Conservation (phyloP, 2,113 vertebrate genomes). For the Dipodomys stephensi region DNA sequence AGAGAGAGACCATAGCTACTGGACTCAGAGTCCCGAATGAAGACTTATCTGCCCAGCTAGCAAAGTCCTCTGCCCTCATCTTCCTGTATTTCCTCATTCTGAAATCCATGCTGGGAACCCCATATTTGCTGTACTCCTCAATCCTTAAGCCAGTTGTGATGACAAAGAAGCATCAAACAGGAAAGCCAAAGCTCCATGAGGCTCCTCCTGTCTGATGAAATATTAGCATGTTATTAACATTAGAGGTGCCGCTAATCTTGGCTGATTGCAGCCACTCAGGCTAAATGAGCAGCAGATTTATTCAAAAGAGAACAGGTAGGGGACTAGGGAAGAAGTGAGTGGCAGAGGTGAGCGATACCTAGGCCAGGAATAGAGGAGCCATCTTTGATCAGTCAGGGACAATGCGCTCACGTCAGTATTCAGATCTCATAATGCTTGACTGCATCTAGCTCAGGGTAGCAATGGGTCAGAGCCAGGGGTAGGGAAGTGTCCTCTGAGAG, state of each 20-base stretch:
- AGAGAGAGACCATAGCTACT: neutral
- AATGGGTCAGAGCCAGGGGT: neutral
- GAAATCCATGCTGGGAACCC: neutral
- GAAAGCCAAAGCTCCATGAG: slow-evolving; percentile 85
- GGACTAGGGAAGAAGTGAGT: neutral
- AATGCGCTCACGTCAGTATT: slow-evolving; percentile 77
- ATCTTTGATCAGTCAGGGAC: slow-evolving; percentile 78
- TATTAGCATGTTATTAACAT: slow-evolving; percentile 95
- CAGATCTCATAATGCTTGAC: neutral
- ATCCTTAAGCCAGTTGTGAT: slow-evolving; percentile 71
- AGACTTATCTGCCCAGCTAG: neutral
- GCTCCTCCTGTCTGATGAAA: slow-evolving; percentile 93
- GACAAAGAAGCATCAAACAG: slow-evolving; percentile 82
- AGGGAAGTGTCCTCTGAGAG: neutral
- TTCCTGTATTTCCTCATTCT: neutral
- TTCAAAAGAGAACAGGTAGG: slow-evolving; percentile 81
- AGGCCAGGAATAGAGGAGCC: slow-evolving; percentile 69
- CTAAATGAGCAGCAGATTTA: slow-evolving; percentile 90
- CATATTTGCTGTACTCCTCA: neutral
- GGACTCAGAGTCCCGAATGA: neutral
- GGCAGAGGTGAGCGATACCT: slow-evolving; percentile 56
- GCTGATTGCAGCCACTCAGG: slow-evolving; percentile 89
- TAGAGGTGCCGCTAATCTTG: slow-evolving; percentile 86
- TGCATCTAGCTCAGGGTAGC: neutral
- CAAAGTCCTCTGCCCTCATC: neutral